Percentiles rank a stretch among this genome's conserved stretches.
These are phyloP conservation scores for Phyllopteryx taeniolatus DNA, from an alignment of 2,113 vertebrate genomes.

Conservation along the genomic window DNA sequence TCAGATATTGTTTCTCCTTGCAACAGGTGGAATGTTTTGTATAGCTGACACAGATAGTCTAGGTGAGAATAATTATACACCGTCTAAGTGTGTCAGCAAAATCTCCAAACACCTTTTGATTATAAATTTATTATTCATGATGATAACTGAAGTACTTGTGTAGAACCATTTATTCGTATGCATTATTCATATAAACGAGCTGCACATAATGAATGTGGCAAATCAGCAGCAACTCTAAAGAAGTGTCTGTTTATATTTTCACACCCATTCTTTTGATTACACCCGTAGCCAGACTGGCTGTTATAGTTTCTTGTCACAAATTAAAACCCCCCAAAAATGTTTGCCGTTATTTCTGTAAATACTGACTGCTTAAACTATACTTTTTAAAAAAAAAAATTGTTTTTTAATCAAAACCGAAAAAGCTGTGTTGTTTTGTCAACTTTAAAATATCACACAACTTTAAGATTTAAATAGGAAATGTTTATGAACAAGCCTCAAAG, in stretches of 20 bases:
- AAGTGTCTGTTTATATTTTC: slow-evolving; percentile 35
- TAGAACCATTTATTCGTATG: slow-evolving; percentile 57
- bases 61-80: slow-evolving; percentile 33
- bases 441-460: background rate
- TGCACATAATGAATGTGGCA: slow-evolving; percentile 60
- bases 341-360: background rate
- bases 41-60: slow-evolving; percentile 20
- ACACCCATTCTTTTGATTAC: slow-evolving; percentile 18
- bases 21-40: slow-evolving; percentile 3
- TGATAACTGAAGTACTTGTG: slow-evolving; percentile 62
- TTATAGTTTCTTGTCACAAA: slow-evolving; percentile 17
- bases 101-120: slow-evolving; percentile 61
- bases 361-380: background rate
- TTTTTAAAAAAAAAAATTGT: too few species aligned
- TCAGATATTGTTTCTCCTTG: background rate
- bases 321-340: slow-evolving; percentile 13
- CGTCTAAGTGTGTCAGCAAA: slow-evolving; percentile 39
- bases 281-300: background rate
- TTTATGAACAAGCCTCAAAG: background rate
- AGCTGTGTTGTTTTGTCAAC: background rate
- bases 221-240: slow-evolving; percentile 36
- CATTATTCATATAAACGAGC: slow-evolving; percentile 63
- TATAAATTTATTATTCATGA: slow-evolving; percentile 60
- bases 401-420: background rate
- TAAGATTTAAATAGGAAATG: background rate